Evolutionary conservation across 1,140 invertebrate genomes (phyloP), one percentile per base, ranked within the genome.

Genomic region (Oreohelix idahoensis): DNA sequence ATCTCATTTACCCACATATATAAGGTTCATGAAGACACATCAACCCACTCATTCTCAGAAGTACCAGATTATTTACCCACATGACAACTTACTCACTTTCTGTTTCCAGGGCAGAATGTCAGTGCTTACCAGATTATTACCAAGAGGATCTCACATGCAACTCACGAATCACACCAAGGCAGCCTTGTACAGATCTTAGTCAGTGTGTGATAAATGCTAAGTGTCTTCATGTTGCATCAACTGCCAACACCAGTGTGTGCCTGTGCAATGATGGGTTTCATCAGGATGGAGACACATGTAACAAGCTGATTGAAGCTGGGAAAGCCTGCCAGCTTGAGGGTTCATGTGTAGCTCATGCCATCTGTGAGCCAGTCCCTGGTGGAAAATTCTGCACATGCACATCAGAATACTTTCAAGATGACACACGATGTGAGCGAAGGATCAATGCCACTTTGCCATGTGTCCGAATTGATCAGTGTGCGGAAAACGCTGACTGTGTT

Each of bases 401-500:
- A 17, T 17, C 63, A 5, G 79, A 63, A 0, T 84, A 53, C 76
- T 84, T 74, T 38, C 51, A 78, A 35, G 75, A 66, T 4, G 29
- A 63, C 32, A 49, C 76, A 20, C 29, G 39, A 20, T 84, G 84
- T 66, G 69, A 76, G 51, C 38, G 39, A 49, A 81, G 66, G 39
- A 82, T 76, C 0, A 66, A 36, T 1, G 84, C 84, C 17, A 77
- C 45, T 13, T 35, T 71, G 15, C 84, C 80, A 1, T 84, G 84
- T 29, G 51, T 78, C 17, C 13, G 75, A 26, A 49, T 82, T 0
- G 84, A 81, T 23, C 79, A 84, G 39, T 84, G 84, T 39, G 73
- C 79, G 0, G 42, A 20, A 29, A 79, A 84, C 39, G 84, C 84
- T 1, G 84, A 84, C n/a, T 84, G 84, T 45, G 32, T 45, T 2